A percentile compares a stretch with the other conserved stretches of the same genome.
Conservation (phyloP, 2,113 vertebrate genomes). For the Bufo gargarizans region DNA sequence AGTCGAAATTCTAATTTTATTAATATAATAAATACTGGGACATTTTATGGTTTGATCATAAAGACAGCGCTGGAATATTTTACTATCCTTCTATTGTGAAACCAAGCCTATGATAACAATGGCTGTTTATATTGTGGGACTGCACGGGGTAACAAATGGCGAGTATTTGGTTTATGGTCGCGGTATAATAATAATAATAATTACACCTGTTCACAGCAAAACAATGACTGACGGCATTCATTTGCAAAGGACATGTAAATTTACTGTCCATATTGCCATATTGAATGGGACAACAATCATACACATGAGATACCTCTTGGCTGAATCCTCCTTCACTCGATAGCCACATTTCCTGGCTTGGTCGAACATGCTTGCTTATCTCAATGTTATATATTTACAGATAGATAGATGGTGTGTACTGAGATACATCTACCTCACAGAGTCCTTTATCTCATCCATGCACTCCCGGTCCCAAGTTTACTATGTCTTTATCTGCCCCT, state of each 20-base stretch:
- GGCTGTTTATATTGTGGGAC: not conserved
- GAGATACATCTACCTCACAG: too few species aligned
- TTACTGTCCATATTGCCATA: too few species aligned
- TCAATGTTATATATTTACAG: too few species aligned
- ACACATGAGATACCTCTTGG: too few species aligned
- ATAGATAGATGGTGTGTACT: too few species aligned
- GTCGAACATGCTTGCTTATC: too few species aligned
- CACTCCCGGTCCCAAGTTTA: too few species aligned
- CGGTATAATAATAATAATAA: not conserved
- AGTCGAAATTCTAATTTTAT: conserved; percentile 54
- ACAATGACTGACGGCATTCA: not conserved
- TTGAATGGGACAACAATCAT: too few species aligned
- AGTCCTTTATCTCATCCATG: too few species aligned
- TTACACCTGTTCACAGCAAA: not conserved
- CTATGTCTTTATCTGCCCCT: too few species aligned
- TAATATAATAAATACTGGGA: conserved; percentile 45
- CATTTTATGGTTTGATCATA: conserved; percentile 38
- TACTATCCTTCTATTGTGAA: not conserved
- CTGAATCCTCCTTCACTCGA: too few species aligned
- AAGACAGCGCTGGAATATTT: conserved; percentile 25
- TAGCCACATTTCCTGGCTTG: too few species aligned
- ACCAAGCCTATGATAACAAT: conserved; percentile 3
- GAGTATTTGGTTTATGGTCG: not conserved
- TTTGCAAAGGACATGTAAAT: not conserved
- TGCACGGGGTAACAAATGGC: not conserved